A percentile compares a stretch with the other conserved stretches of the same genome.
Evolutionary conservation across 2,797 vertebrate species (phyloP).

Genomic region (Manis crassicaudata): DNA sequence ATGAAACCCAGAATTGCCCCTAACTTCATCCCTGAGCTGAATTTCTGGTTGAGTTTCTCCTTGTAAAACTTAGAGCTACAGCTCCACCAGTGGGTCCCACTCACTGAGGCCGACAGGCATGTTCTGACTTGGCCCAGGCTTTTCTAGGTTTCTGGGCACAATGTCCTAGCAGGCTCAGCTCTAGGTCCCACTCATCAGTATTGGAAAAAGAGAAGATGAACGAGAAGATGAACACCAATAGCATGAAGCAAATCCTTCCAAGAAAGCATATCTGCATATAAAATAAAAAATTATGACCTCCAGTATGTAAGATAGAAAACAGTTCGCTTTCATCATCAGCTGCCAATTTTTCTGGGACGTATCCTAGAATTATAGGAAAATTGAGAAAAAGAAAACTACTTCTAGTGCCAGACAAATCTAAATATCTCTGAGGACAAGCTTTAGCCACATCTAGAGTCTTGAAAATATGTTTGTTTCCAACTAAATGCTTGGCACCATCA

Average conservation of each 20-base stretch:
- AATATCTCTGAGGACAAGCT: slow-evolving; percentile 42
- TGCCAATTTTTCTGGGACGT: background rate
- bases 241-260: background rate
- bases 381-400: slow-evolving; percentile 6
- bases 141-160: background rate
- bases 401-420: slow-evolving; percentile 20
- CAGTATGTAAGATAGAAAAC: background rate
- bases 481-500: background rate
- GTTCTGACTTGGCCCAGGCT: background rate
- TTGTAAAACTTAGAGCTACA: background rate
- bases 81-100: background rate
- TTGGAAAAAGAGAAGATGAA: background rate
- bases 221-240: background rate
- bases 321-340: slow-evolving; percentile 12
- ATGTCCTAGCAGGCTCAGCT: background rate
- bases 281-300: slow-evolving; percentile 10
- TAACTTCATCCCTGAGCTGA: background rate
- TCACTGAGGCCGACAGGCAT: background rate
- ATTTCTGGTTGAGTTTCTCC: background rate
- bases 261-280: background rate
- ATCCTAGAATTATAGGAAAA: slow-evolving; percentile 24
- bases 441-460: slow-evolving; percentile 26
- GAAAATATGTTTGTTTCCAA: slow-evolving; percentile 52
- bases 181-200: background rate
- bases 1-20: background rate